These are phyloP conservation scores for Oreocharis arfaki DNA, from an alignment of 2,113 vertebrate species.

Conservation along the genomic window DNA sequence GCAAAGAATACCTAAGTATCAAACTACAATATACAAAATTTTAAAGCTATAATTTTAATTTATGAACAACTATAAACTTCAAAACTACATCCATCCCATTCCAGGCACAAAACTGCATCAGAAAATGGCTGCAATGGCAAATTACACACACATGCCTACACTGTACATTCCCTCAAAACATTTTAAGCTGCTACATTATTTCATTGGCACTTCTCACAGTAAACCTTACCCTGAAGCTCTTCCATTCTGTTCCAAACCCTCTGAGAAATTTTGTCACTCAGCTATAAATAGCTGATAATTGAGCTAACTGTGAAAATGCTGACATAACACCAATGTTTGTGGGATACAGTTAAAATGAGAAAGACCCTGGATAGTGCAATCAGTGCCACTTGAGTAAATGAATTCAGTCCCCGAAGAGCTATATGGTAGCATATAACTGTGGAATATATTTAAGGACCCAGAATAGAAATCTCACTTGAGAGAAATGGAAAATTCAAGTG, in stretches of 20 bases:
- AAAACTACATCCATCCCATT: neutral
- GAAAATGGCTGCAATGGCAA: neutral
- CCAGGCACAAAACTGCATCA: neutral
- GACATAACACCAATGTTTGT: neutral
- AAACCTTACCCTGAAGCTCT: neutral
- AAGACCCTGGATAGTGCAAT: neutral
- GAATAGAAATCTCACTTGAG: neutral
- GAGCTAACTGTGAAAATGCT: neutral
- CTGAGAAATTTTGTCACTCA: neutral
- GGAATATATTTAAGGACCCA: neutral
- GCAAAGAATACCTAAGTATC: neutral
- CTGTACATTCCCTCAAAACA: neutral
- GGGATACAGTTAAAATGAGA: neutral
- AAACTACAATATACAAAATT: neutral
- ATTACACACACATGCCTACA: neutral
- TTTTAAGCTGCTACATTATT: neutral
- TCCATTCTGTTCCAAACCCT: neutral
- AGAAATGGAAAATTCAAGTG: neutral
- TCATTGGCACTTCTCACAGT: neutral
- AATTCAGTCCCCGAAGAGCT: neutral
- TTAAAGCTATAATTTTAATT: neutral
- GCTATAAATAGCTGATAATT: neutral
- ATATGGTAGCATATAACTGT: accelerated
- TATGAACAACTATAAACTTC: neutral
- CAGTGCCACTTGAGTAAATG: neutral